These are phyloP conservation scores for Chelmon rostratus DNA, from an alignment of 2,797 vertebrate species.

Conservation along the genomic window DNA sequence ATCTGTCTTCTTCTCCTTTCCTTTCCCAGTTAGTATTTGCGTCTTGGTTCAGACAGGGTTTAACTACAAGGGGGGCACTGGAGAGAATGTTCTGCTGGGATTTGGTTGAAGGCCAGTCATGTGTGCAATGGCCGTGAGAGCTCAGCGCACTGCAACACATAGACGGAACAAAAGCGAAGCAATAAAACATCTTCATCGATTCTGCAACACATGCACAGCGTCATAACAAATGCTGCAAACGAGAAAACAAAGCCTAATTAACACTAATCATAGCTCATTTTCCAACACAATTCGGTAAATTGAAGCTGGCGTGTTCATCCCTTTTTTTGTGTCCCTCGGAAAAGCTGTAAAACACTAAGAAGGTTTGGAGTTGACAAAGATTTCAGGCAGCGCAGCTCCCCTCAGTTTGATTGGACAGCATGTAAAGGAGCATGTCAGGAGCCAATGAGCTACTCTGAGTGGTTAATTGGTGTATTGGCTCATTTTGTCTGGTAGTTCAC, in stretches of 20 bases:
- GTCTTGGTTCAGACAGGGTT: not conserved
- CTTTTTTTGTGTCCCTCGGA: too few species aligned
- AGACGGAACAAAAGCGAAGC: not conserved
- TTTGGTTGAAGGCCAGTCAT: not conserved
- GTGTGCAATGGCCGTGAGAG: not conserved
- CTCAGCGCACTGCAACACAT: not conserved
- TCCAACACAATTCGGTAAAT: not conserved
- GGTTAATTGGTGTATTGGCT: not conserved
- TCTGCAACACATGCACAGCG: not conserved
- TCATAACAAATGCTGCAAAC: not conserved
- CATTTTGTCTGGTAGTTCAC: not conserved
- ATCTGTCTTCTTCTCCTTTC: not conserved
- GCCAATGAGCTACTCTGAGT: not conserved
- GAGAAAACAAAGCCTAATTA: not conserved
- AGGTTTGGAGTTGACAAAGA: too few species aligned
- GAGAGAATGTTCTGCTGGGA: not conserved
- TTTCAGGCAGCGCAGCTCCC: not conserved
- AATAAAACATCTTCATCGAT: not conserved
- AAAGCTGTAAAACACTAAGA: too few species aligned
- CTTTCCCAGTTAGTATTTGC: not conserved
- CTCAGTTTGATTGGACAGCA: not conserved
- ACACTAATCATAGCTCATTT: not conserved
- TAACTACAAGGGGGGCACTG: not conserved
- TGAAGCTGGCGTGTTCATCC: not conserved
- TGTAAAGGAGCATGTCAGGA: not conserved